A percentile compares a stretch with the other conserved stretches of the same genome.
Conservation (phyloP, 1,140 invertebrate genomes). For the Drosophila kanapiae region DNA sequence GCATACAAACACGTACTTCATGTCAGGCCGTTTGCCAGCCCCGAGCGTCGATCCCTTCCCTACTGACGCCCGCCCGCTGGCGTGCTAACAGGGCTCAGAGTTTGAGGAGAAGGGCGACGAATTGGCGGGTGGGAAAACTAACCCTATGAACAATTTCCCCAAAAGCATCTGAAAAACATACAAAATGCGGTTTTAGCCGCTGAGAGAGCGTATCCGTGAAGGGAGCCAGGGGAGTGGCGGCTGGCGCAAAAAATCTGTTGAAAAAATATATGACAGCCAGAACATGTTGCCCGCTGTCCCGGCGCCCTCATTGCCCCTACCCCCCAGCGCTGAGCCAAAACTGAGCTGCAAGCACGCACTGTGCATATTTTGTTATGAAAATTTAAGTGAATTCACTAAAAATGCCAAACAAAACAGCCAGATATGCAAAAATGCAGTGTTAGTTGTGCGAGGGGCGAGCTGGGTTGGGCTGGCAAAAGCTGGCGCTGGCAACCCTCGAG, state of each 20-base stretch:
- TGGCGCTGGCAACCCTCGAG: constrained; percentile 40
- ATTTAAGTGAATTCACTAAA: constrained; percentile 83
- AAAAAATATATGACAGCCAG: constrained; percentile 78
- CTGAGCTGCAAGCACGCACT: constrained; percentile 76
- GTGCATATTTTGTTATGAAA: constrained; percentile 81
- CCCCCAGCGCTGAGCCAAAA: constrained; percentile 38
- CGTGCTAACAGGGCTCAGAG: constrained; percentile 40
- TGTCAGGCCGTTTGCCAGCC: constrained; percentile 64
- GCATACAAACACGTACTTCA: constrained; percentile 71
- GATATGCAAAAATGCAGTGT: constrained; percentile 66
- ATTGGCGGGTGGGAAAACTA: constrained; percentile 54
- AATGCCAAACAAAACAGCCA: constrained; percentile 79
- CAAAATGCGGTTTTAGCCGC: constrained; percentile 78
- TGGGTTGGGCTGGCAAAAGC: constrained; percentile 4
- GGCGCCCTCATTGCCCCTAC: background rate
- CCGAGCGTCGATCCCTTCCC: constrained; percentile 16
- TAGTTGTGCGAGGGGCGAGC: constrained; percentile 8
- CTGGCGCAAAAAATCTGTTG: constrained; percentile 62
- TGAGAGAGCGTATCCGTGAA: constrained; percentile 58
- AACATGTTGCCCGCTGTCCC: constrained; percentile 43
- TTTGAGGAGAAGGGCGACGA: constrained; percentile 14
- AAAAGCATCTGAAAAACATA: constrained; percentile 78
- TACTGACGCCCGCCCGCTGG: constrained; percentile 2
- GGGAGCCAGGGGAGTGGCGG: background rate
- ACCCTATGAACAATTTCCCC: constrained; percentile 77